These are phyloP conservation scores for Hirudinaria manillensis DNA, from an alignment of 2,888 invertebrate genomes.

Conservation along the genomic window DNA sequence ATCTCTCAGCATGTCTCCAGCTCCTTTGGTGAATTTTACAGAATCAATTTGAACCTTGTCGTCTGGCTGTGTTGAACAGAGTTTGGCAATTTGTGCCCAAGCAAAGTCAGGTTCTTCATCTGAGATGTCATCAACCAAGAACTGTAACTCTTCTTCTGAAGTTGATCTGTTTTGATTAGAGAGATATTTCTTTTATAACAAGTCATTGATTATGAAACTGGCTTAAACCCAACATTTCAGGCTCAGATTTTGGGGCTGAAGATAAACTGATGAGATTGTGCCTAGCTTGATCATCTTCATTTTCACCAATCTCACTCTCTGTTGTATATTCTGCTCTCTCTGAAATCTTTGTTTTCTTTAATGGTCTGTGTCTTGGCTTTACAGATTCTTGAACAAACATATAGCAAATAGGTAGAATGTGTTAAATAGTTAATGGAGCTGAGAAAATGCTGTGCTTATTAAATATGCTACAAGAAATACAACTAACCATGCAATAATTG, in stretches of 20 bases:
- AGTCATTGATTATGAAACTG: too few species aligned
- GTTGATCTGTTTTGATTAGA: conserved; percentile 29
- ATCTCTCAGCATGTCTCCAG: background rate
- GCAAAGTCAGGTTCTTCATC: conserved; percentile 35
- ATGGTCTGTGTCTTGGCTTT: conserved; percentile 12
- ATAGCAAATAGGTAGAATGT: too few species aligned
- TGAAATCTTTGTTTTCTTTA: conserved; percentile 33
- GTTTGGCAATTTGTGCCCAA: conserved; percentile 35
- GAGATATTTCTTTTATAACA: too few species aligned
- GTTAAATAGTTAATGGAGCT: too few species aligned
- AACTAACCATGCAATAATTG: too few species aligned
- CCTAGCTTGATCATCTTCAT: conserved; percentile 42
- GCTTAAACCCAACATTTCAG: background rate
- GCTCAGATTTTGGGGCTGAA: conserved; percentile 12
- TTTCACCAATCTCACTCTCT: conserved; percentile 44
- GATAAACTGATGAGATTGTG: conserved; percentile 3
- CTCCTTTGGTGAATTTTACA: background rate
- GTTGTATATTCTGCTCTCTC: conserved; percentile 41
- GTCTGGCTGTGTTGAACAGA: background rate
- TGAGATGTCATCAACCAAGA: conserved; percentile 37
- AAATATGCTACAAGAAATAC: too few species aligned
- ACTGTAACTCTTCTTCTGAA: conserved; percentile 38
- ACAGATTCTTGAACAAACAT: too few species aligned
- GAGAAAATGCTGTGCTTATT: too few species aligned
- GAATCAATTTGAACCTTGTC: conserved; percentile 16